Conservation (phyloP, 35 echinoderm and acorn worm genomes). For the Strongylocentrotus purpuratus region DNA sequence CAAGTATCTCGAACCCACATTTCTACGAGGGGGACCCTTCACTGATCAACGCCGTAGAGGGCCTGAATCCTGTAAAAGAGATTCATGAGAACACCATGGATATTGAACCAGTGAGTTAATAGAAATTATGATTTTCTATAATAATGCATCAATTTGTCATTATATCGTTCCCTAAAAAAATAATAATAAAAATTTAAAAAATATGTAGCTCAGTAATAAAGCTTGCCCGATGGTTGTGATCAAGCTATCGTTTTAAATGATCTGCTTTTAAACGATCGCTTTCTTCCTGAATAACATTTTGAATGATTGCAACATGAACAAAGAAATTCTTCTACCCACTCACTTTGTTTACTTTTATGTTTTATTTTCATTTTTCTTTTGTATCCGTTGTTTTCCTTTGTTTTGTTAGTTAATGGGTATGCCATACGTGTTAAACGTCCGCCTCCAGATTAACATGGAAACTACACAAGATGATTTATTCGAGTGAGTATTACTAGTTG, state of each 20-base stretch:
- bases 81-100: background rate
- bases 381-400: background rate
- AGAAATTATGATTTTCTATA: background rate
- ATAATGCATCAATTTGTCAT: too few relatives aligned
- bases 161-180: too few relatives aligned
- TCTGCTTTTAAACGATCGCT: too few relatives aligned
- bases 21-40: slow-evolving; percentile 60
- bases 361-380: background rate
- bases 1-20: slow-evolving; percentile 65
- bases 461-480: background rate
- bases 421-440: background rate
- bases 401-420: background rate
- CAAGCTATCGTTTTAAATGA: too few relatives aligned
- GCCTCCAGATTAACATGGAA: background rate
- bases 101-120: slow-evolving; percentile 27
- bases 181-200: too few relatives aligned
- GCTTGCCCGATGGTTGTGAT: too few relatives aligned
- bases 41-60: slow-evolving; percentile 45
- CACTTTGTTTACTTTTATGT: background rate
- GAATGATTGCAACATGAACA: background rate
- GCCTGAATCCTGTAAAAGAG: slow-evolving; percentile 42
- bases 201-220: too few relatives aligned
- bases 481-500: background rate
- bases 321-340: background rate
- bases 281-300: too few relatives aligned